Conservation (phyloP, 2,113 vertebrate species). For the Gambusia holbrooki region DNA sequence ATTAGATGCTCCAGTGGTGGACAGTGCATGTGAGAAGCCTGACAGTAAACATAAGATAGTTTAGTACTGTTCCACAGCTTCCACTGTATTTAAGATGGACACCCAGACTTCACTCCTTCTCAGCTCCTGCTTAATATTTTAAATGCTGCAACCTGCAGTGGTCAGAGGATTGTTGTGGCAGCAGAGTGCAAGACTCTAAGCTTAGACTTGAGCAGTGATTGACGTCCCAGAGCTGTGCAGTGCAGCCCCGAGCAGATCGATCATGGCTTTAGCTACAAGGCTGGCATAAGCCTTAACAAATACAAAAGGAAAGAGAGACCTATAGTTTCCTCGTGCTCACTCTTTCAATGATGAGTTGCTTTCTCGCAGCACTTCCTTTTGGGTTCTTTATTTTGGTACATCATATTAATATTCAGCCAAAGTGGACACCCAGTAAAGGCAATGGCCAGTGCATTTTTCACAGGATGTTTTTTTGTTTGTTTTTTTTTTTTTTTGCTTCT, state of each 20-base stretch:
- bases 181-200: slow-evolving; percentile 49
- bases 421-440: background rate
- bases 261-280: slow-evolving; percentile 58
- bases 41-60: slow-evolving; percentile 18
- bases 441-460: slow-evolving; percentile 11
- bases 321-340: slow-evolving; percentile 55
- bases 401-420: slow-evolving; percentile 32
- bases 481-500: background rate
- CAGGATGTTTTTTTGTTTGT: background rate
- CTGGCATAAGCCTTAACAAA: slow-evolving; percentile 70
- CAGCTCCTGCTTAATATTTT: slow-evolving; percentile 63
- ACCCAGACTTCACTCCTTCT: slow-evolving; percentile 54
- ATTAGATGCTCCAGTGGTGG: slow-evolving; percentile 14
- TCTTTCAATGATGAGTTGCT: slow-evolving; percentile 65
- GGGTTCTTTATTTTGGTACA: slow-evolving; percentile 45
- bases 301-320: slow-evolving; percentile 57
- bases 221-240: slow-evolving; percentile 51
- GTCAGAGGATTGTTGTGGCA: slow-evolving; percentile 49
- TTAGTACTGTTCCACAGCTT: slow-evolving; percentile 35
- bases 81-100: slow-evolving; percentile 35
- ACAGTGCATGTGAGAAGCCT: slow-evolving; percentile 13
- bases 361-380: slow-evolving; percentile 46
- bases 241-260: slow-evolving; percentile 62
- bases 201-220: slow-evolving; percentile 62
- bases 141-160: slow-evolving; percentile 42